A percentile compares a stretch with the other conserved stretches of the same genome.
Evolutionary conservation across 2,797 vertebrate genomes (phyloP).

Genomic region (Phyllotis vaccarum): DNA sequence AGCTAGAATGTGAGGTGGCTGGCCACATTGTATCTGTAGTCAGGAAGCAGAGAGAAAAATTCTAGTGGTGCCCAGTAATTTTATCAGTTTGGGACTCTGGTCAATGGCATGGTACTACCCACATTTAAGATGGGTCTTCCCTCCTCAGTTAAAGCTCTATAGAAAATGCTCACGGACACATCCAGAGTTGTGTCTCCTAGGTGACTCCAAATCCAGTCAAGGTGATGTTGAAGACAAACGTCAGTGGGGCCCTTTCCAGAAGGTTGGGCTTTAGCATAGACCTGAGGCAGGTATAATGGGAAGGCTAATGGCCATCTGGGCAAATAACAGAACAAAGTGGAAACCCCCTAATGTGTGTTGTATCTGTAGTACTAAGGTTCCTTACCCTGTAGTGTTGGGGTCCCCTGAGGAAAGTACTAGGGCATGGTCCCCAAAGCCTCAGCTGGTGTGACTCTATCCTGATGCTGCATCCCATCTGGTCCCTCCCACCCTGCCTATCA

Average conservation of each 20-base stretch:
- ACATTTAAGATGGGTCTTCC: background rate
- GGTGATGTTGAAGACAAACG: background rate
- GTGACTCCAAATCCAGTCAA: background rate
- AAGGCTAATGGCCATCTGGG: background rate
- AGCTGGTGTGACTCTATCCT: background rate
- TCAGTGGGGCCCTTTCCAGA: background rate
- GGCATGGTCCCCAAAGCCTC: background rate
- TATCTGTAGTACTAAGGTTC: background rate
- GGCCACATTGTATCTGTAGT: background rate
- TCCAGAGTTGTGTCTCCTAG: background rate
- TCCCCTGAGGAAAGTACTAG: background rate
- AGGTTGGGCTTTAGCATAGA: background rate
- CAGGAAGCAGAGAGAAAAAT: background rate
- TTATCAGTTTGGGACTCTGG: background rate
- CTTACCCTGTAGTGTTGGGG: background rate
- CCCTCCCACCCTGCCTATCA: background rate
- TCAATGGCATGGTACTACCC: background rate
- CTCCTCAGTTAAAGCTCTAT: background rate
- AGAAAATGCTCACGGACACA: background rate
- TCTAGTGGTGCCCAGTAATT: background rate
- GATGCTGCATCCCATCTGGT: background rate
- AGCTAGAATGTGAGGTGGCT: background rate
- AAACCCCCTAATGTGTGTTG: fast-evolving
- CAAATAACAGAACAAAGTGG: too few relatives aligned
- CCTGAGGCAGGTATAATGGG: fast-evolving